Evolutionary conservation across 2,113 vertebrate species (phyloP).

Genomic region (Blennius ocellaris): DNA sequence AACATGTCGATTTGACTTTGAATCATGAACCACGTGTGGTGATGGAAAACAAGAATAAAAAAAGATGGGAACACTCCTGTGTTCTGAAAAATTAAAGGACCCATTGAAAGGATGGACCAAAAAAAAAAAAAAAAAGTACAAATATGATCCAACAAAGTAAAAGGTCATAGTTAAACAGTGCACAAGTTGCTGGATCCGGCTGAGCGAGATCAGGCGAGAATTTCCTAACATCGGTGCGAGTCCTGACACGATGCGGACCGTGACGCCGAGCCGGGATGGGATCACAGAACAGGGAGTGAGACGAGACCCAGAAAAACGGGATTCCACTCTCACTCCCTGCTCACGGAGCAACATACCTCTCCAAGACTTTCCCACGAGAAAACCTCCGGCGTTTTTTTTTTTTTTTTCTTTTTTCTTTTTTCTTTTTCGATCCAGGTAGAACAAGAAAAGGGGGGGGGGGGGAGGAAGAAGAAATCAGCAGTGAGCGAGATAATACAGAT

Average conservation of each 20-base stretch:
- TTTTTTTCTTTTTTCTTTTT: no score
- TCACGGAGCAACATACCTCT: constrained; percentile 77
- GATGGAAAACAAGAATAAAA: no score
- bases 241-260: constrained; percentile 63
- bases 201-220: constrained; percentile 56
- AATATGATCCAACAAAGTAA: neutral
- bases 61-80: no score
- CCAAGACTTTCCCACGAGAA: constrained; percentile 82
- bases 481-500: constrained; percentile 20
- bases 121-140: neutral
- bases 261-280: constrained; percentile 53
- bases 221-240: constrained; percentile 66
- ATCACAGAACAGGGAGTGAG: constrained; percentile 64
- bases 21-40: no score
- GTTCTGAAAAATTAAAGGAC: no score
- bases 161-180: neutral
- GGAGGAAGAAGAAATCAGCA: neutral
- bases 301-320: constrained; percentile 79
- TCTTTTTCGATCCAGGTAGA: constrained; percentile 55
- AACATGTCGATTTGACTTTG: no score
- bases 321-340: constrained; percentile 75
- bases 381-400: constrained; percentile 76
- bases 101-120: neutral
- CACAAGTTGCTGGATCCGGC: constrained; percentile 54
- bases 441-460: neutral